phyloP scores from a whole-genome alignment of 1,140 invertebrate genomes.

The Notospermus geniculatus region DNA sequence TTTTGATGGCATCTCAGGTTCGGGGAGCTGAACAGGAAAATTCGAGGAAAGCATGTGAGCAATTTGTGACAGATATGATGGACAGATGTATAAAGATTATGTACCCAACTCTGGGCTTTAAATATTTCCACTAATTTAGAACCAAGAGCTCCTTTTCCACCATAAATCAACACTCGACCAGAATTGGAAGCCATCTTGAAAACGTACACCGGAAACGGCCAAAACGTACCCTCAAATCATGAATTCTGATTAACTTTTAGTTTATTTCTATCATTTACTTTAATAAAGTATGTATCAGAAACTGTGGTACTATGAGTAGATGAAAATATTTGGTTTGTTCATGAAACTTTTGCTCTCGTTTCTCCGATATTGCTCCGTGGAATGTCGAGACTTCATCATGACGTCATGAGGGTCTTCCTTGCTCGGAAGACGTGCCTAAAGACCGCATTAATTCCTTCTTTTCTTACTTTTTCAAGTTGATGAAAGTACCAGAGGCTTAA shows the following conservation, averaged over 20 bases:
- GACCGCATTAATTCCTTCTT: slow-evolving; percentile 30
- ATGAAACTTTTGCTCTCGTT: no score
- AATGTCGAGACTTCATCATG: slow-evolving; percentile 20
- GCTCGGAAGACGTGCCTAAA: neutral
- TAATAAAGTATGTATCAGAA: no score
- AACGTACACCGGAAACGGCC: neutral
- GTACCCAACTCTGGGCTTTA: slow-evolving; percentile 85
- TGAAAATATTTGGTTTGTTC: neutral
- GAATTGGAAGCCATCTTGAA: slow-evolving; percentile 25
- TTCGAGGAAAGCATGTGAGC: no score
- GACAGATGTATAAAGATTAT: slow-evolving; percentile 31
- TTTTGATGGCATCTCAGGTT: no score
- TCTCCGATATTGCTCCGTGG: no score
- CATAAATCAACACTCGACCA: slow-evolving; percentile 83
- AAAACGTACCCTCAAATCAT: neutral
- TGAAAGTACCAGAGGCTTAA: no score
- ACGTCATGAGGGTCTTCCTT: slow-evolving; percentile 36
- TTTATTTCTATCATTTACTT: neutral
- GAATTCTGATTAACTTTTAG: neutral
- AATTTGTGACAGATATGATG: no score
- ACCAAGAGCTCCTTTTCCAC: slow-evolving; percentile 91
- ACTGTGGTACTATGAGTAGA: no score
- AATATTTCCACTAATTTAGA: slow-evolving; percentile 81
- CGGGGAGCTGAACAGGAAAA: no score
- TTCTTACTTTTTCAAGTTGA: no score